A percentile compares a stretch with the other conserved stretches of the same genome.
Evolutionary conservation across 2,113 vertebrate species (phyloP).

Genomic region (Scartelaos histophorus): DNA sequence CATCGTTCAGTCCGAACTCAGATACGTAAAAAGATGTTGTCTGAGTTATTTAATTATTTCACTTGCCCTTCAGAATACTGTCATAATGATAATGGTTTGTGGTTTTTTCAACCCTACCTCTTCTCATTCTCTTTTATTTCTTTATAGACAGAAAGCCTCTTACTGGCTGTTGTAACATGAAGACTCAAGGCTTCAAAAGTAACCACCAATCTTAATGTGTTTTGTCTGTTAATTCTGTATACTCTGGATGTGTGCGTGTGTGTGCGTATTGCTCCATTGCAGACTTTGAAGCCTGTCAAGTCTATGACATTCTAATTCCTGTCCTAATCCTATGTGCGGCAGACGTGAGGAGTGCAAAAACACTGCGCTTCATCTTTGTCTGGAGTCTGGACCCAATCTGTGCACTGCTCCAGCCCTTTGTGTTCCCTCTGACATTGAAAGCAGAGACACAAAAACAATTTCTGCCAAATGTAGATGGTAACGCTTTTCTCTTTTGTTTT

Average conservation of each 20-base stretch:
- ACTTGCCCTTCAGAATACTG: conserved; percentile 65
- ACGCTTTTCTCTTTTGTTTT: conserved; percentile 44
- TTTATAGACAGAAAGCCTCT: conserved; percentile 47
- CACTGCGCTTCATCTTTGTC: conserved; percentile 38
- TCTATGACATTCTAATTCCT: conserved; percentile 66
- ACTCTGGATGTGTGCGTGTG: conserved; percentile 39
- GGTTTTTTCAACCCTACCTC: conserved; percentile 64
- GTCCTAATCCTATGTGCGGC: conserved; percentile 61
- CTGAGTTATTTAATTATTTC: conserved; percentile 75
- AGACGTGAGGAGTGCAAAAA: conserved; percentile 51
- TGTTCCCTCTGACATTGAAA: conserved; percentile 46
- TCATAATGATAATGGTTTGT: conserved; percentile 72
- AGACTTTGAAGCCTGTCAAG: conserved; percentile 61
- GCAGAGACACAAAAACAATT: conserved; percentile 45
- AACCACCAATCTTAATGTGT: conserved; percentile 66
- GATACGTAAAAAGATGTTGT: conserved; percentile 11
- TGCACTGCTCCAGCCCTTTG: conserved; percentile 25
- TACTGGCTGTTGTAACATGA: conserved; percentile 51
- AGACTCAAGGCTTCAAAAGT: conserved; percentile 56
- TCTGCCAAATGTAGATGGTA: conserved; percentile 37
- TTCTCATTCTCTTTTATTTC: conserved; percentile 51
- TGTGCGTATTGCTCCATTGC: conserved; percentile 50
- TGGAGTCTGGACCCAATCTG: conserved; percentile 61
- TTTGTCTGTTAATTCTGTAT: conserved; percentile 59
- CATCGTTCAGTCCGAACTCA: conserved; percentile 26